Conservation (phyloP, 2,888 invertebrate species). For the Myathropa florea region DNA sequence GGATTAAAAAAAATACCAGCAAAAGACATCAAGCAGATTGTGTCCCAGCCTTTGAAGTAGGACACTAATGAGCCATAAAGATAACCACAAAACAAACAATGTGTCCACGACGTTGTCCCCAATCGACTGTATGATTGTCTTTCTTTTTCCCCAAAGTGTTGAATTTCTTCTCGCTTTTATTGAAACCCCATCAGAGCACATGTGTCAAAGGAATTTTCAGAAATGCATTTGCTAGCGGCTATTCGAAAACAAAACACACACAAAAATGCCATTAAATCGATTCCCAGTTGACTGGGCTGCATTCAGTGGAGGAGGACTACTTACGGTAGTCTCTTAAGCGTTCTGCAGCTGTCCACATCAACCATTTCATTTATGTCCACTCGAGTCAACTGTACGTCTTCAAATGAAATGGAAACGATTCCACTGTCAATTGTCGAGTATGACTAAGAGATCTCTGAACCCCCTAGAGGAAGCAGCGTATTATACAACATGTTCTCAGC, state of each 20-base stretch:
- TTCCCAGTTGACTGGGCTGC: neutral
- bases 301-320: neutral
- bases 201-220: neutral
- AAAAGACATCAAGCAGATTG: no score
- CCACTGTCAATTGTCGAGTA: neutral
- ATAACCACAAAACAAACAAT: no score
- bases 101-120: neutral
- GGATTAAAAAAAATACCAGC: no score
- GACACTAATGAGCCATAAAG: no score
- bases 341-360: neutral
- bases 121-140: neutral
- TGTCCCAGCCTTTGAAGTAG: no score
- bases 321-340: neutral
- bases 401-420: neutral
- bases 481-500: conserved; percentile 32
- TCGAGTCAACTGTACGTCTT: neutral
- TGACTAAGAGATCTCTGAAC: conserved; percentile 20
- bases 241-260: neutral
- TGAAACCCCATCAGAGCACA: neutral
- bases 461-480: neutral
- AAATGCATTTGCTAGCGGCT: neutral
- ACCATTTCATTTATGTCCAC: neutral
- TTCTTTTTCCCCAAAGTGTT: neutral
- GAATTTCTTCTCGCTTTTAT: neutral
- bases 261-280: neutral